Evolutionary conservation across 2,113 vertebrate genomes (phyloP).

Genomic region (Numida meleagris): DNA sequence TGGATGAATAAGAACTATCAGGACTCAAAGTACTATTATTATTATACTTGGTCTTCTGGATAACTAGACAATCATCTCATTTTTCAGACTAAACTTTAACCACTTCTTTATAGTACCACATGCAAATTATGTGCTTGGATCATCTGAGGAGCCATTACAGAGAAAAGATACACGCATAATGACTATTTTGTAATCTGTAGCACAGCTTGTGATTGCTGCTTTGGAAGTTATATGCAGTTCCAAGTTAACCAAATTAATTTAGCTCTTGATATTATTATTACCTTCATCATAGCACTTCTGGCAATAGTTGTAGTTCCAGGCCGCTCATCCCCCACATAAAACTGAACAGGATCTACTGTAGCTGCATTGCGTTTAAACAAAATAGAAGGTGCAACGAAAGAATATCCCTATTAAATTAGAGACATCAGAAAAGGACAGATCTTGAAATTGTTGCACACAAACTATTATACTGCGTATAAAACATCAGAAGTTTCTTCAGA

Average conservation of each 20-base stretch:
- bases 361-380: constrained; percentile 96
- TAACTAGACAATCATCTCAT: neutral
- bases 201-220: neutral
- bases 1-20: neutral
- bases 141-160: neutral
- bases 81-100: constrained; percentile 5
- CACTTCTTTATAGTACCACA: neutral
- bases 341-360: constrained; percentile 88
- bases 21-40: neutral
- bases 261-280: constrained; percentile 63
- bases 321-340: constrained; percentile 85
- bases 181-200: neutral
- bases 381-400: constrained; percentile 96
- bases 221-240: neutral
- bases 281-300: constrained; percentile 98
- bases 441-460: constrained; percentile 20
- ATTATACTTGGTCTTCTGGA: neutral
- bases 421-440: constrained; percentile 58
- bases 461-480: constrained; percentile 58
- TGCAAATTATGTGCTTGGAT: neutral
- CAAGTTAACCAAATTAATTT: neutral
- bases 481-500: constrained; percentile 68
- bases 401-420: constrained; percentile 86
- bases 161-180: neutral
- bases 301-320: constrained; percentile 89